phyloP scores from a whole-genome alignment of 1,140 invertebrate genomes.

The Drosophila funebris region DNA sequence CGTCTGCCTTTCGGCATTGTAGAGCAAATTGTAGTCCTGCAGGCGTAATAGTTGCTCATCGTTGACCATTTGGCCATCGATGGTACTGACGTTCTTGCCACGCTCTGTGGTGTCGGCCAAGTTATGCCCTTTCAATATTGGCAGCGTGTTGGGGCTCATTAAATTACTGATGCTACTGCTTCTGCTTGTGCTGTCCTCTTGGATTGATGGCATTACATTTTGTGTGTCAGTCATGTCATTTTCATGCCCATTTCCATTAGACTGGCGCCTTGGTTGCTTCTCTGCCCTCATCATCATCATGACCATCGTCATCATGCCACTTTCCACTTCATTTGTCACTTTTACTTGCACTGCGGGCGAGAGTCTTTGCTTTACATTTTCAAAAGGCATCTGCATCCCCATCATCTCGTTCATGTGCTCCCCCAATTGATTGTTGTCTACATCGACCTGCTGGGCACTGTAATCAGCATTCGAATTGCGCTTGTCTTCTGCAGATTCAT shows the following conservation, averaged over 20 bases:
- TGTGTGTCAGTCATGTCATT: conserved; percentile 56
- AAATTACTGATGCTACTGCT: no score
- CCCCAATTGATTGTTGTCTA: conserved; percentile 72
- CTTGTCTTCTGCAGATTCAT: conserved; percentile 4
- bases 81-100: no score
- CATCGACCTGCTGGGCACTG: conserved; percentile 47
- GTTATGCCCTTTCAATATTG: conserved; percentile 57
- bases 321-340: conserved; percentile 81
- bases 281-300: conserved; percentile 28
- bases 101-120: conserved; percentile 14
- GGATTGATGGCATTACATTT: conserved; percentile 44
- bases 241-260: conserved; percentile 34
- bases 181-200: background rate
- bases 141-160: conserved; percentile 49
- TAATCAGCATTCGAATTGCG: conserved; percentile 56
- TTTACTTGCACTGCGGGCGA: conserved; percentile 76
- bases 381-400: conserved; percentile 2
- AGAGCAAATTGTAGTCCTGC: conserved; percentile 77
- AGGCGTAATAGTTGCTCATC: conserved; percentile 71
- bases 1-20: conserved; percentile 78
- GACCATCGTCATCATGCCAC: conserved; percentile 52
- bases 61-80: conserved; percentile 27
- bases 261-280: conserved; percentile 4
- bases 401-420: background rate
- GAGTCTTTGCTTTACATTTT: conserved; percentile 15